Base-by-base conservation (phyloP, 2,888 invertebrate species). In the Chesias legatella region DNA sequence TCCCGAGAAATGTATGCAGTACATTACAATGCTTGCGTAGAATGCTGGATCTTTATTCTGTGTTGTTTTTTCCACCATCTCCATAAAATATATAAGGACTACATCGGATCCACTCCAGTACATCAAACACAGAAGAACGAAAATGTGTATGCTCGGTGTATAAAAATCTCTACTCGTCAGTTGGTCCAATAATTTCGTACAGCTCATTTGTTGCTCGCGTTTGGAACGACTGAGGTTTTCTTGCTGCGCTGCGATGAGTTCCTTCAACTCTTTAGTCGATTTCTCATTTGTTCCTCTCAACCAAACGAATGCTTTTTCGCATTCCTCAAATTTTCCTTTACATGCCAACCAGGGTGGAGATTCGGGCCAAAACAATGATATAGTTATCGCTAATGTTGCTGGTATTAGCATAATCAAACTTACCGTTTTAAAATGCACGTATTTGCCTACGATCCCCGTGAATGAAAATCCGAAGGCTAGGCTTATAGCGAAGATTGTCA, bases 271-370 rank as follows among this genome's bases (percentile, higher is more conserved):
- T 7, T n/a, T 48, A 6, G 38, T 31, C 1, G 57, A 44, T 17
- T 23, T 20, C 0, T 46, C 43, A 9, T 46, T 46, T 1, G 22
- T 29, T 5, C 59, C 59, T 33, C 57, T 45, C 8, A 59, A 20
- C 50, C 50, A 40, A 11, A 27, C 17, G 6, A 59, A 59, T 0
- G 45, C 33, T n/a, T 33, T 24, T 17, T 51, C 50, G 11, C 57
- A 57, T 47, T 43, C 41, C 0, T 51, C 48, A 8, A 51, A 53
- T 33, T 54, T 30, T 1, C 51, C 54, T 39, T 40, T 55, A 9
- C 32, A 51, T 3, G 59, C 59, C 3, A 53, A 30, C 56, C 56
- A 59, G 1, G 45, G 35, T 5, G 59, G 59, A 6, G 59, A 56
- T 25, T 59, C 56, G 0, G 55, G 56, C 56, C 57, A 59, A 6